These are phyloP conservation scores for Drosophila macrospina DNA, from an alignment of 2,888 invertebrate genomes.

Conservation along the genomic window DNA sequence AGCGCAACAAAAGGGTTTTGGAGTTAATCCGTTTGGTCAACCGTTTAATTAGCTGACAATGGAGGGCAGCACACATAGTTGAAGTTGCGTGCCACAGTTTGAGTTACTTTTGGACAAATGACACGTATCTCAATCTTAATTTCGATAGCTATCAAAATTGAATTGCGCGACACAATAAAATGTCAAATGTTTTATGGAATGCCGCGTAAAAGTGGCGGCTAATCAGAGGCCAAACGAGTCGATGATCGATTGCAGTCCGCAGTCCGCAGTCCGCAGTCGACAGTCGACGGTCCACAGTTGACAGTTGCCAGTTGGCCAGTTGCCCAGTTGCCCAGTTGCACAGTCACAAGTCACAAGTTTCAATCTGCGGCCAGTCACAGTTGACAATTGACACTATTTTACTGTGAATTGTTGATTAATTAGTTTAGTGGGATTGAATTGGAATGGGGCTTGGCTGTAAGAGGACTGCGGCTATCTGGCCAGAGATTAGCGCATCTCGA, in stretches of 20 bases:
- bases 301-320: slow-evolving; percentile 18
- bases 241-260: slow-evolving; percentile 70
- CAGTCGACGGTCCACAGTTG: slow-evolving; percentile 45
- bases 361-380: slow-evolving; percentile 6
- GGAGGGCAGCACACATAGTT: slow-evolving; percentile 9
- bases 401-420: slow-evolving; percentile 74
- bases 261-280: slow-evolving; percentile 38
- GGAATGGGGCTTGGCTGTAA: slow-evolving; percentile 2
- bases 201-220: slow-evolving; percentile 70
- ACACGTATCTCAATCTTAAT: slow-evolving; percentile 49
- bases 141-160: slow-evolving; percentile 37
- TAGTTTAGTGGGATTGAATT: slow-evolving; percentile 56
- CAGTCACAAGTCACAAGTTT: too few relatives aligned
- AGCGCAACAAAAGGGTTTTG: slow-evolving; percentile 15
- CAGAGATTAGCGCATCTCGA: slow-evolving; percentile 70
- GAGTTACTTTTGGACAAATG: slow-evolving; percentile 46
- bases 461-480: neutral
- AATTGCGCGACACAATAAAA: slow-evolving; percentile 44
- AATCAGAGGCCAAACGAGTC: slow-evolving; percentile 54
- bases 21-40: slow-evolving; percentile 64
- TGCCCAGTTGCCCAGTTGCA: too few relatives aligned
- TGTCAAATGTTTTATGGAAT: slow-evolving; percentile 71
- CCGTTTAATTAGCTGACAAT: slow-evolving; percentile 73
- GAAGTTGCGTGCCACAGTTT: slow-evolving; percentile 23
- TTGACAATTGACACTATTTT: slow-evolving; percentile 67